Base-by-base conservation (phyloP, 1,140 invertebrate genomes). In the Metopolophium dirhodum region DNA sequence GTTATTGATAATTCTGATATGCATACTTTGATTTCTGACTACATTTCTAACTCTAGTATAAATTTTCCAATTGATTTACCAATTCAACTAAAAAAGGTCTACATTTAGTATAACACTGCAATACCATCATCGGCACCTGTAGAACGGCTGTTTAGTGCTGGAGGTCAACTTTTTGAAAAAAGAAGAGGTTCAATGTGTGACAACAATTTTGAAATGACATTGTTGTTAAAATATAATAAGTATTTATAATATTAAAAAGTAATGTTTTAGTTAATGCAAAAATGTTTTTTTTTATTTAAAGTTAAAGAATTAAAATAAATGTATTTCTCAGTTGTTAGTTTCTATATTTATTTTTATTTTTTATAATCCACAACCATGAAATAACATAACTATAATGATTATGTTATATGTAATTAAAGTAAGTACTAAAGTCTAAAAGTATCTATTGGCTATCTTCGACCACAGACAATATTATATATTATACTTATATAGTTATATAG, bases 151-250 rank as follows among this genome's bases (percentile, higher is more conserved):
- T 54, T 88, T 35, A 88, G 87, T 88, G 87, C 49, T 22, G 4
- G 14, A 11, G 87, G 87, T 49, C 86, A 87, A 87, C 49, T 87
- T 49, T 47, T 49, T 45, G 86, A 87, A 0, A 87, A 87, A 47
- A 87, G 86, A 49, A 87, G 85, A 87, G 47, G 86, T 23, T 47
- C 26, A 23, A 87, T 87, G 30, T 45, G 7, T n/a, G 86, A 87
- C 49, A 41, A 87, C 7, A 87, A 87, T 87, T 49, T 87, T 83
- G 82, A 83, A n/a, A n/a, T n/a, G n/a, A n/a, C n/a, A 37, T n/a
- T 45, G 2, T 85, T 85, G 41, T 88, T 88, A 51, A 88, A 88
- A 54, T 86, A 86, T 88, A 87, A 87, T 49, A 87, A 87, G n/a
- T 87, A 87, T 87, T 49, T 49, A 51, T 51, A 51, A 51, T 51